A percentile compares a stretch with the other conserved stretches of the same genome.
Conservation (phyloP, 1,140 invertebrate genomes). For the Drosophila sturtevanti region DNA sequence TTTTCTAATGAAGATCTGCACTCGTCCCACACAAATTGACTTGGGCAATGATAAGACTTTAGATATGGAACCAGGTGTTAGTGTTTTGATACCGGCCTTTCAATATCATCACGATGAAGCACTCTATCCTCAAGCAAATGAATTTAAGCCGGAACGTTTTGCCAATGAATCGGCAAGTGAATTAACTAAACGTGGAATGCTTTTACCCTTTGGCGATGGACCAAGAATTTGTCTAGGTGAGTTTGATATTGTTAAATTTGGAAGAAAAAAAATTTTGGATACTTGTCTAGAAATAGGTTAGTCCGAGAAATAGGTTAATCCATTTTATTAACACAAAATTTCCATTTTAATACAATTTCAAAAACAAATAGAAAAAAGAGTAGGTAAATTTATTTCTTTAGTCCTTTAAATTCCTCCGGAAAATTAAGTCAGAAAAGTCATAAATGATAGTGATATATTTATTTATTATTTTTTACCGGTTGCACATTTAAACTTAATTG, state of each 20-base stretch:
- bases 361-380: no score
- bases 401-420: no score
- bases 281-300: no score
- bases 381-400: no score
- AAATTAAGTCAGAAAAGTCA: no score
- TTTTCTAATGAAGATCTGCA: slow-evolving; percentile 72
- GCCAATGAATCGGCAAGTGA: slow-evolving; percentile 63
- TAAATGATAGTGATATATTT: no score
- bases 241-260: not conserved
- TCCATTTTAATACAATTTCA: no score
- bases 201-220: slow-evolving; percentile 86
- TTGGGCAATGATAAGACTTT: slow-evolving; percentile 47
- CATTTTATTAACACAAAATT: no score
- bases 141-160: slow-evolving; percentile 86
- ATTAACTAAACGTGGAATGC: slow-evolving; percentile 55
- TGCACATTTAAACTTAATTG: no score
- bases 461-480: no score
- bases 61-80: slow-evolving; percentile 52
- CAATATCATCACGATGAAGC: slow-evolving; percentile 65
- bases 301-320: no score
- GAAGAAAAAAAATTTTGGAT: no score
- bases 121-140: slow-evolving; percentile 84
- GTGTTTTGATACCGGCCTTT: slow-evolving; percentile 58
- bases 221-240: slow-evolving; percentile 86
- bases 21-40: slow-evolving; percentile 79